phyloP scores from a whole-genome alignment of 2,888 invertebrate genomes.

The Eulithis prunata region DNA sequence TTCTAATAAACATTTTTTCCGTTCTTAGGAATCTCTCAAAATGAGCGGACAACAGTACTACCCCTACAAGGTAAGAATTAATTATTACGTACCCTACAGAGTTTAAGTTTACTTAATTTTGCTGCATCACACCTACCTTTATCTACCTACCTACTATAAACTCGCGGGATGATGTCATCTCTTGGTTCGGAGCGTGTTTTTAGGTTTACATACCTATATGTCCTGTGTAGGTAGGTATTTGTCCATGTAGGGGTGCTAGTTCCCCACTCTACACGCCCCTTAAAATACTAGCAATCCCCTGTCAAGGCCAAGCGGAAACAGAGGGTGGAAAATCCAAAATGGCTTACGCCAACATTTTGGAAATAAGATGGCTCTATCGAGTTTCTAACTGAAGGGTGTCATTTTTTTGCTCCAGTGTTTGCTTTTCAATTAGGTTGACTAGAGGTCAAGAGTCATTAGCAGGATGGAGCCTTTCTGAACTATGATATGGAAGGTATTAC shows the following conservation, averaged over 20 bases:
- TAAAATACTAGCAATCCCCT: conserved; percentile 32
- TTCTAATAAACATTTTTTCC: conserved; percentile 53
- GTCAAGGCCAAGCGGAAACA: conserved; percentile 45
- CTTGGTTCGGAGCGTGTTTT: conserved; percentile 53
- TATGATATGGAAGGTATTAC: too few relatives aligned
- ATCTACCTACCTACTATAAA: conserved; percentile 52
- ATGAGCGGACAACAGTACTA: conserved; percentile 93
- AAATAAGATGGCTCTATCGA: neutral
- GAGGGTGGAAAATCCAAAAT: conserved; percentile 39
- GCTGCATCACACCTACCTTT: neutral
- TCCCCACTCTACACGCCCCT: conserved; percentile 31
- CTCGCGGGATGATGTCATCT: conserved; percentile 79
- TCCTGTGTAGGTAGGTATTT: neutral
- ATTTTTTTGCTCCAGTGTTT: too few relatives aligned
- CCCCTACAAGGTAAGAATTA: conserved; percentile 90
- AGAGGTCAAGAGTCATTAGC: too few relatives aligned
- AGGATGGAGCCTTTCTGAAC: too few relatives aligned
- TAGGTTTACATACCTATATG: conserved; percentile 18
- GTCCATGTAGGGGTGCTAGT: neutral
- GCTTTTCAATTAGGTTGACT: too few relatives aligned
- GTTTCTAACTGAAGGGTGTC: too few relatives aligned
- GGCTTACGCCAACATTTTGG: conserved; percentile 9
- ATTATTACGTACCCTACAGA: neutral
- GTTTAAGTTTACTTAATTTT: neutral
- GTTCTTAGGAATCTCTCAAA: conserved; percentile 77